These are phyloP conservation scores for Spodoptera frugiperda DNA, from an alignment of 1,140 invertebrate genomes.

Conservation along the genomic window DNA sequence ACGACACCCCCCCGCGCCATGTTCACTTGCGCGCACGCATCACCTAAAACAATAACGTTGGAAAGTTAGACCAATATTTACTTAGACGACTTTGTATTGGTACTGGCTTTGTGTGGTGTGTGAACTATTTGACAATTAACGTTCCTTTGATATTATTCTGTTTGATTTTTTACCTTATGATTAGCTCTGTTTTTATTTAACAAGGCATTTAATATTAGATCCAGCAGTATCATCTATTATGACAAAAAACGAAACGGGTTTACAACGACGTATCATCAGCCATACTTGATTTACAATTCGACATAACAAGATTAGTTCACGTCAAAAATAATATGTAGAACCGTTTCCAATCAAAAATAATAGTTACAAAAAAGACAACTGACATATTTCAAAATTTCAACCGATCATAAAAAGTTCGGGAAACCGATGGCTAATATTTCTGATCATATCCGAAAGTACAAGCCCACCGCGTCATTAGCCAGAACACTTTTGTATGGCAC, in stretches of 20 bases:
- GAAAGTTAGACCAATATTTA: constrained; percentile 75
- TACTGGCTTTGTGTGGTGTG: constrained; percentile 31
- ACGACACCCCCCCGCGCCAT: constrained; percentile 75
- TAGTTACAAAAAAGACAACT: constrained; percentile 23
- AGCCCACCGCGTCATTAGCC: constrained; percentile 47
- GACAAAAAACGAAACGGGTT: background rate
- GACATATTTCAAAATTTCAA: constrained; percentile 30
- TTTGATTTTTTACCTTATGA: background rate
- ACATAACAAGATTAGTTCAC: constrained; percentile 25
- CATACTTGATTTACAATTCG: constrained; percentile 29
- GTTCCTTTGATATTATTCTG: constrained; percentile 22
- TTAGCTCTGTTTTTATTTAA: background rate
- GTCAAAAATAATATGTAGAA: constrained; percentile 34
- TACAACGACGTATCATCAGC: constrained; percentile 6
- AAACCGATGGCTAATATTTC: constrained; percentile 39
- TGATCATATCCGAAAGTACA: constrained; percentile 38
- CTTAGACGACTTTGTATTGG: constrained; percentile 45
- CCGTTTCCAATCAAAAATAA: constrained; percentile 39
- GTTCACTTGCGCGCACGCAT: constrained; percentile 75
- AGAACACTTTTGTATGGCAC: constrained; percentile 63
- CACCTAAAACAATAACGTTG: constrained; percentile 85
- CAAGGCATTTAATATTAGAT: background rate
- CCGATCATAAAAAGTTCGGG: constrained; percentile 22
- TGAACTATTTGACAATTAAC: constrained; percentile 30
- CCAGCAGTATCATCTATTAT: background rate